A percentile compares a stretch with the other conserved stretches of the same genome.
Evolutionary conservation across 1,140 invertebrate genomes (phyloP).

Genomic region (Steinernema khuongi): DNA sequence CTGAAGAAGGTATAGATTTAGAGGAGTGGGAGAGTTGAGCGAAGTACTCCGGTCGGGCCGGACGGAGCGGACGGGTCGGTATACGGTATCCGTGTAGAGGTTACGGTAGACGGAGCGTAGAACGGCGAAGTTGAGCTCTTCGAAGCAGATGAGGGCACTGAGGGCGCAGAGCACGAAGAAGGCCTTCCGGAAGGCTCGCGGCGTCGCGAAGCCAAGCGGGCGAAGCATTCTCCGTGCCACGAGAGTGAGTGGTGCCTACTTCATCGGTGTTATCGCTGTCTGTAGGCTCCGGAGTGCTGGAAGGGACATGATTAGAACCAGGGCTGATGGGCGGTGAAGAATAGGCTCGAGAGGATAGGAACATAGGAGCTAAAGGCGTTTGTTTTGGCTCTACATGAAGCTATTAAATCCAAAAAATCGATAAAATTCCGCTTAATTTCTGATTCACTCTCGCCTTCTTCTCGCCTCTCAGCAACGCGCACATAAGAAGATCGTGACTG

Average conservation of each 20-base stretch:
- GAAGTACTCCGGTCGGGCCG: background rate
- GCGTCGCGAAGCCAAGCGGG: background rate
- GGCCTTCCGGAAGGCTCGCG: background rate
- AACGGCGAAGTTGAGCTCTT: constrained; percentile 22
- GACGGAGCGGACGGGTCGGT: constrained; percentile 19
- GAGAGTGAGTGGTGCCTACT: too few relatives aligned
- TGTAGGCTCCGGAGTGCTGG: background rate
- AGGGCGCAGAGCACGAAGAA: background rate
- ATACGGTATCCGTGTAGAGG: constrained; percentile 18
- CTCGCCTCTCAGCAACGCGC: too few relatives aligned
- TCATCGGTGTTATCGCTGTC: too few relatives aligned
- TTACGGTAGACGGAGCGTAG: constrained; percentile 22
- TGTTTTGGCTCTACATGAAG: too few relatives aligned
- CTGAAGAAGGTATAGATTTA: background rate
- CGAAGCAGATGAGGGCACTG: constrained; percentile 2
- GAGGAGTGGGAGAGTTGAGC: constrained; percentile 2
- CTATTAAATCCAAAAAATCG: too few relatives aligned
- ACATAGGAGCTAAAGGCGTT: too few relatives aligned
- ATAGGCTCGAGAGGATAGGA: too few relatives aligned
- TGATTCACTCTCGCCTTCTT: too few relatives aligned
- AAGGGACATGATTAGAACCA: background rate
- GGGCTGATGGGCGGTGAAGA: background rate
- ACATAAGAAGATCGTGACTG: too few relatives aligned
- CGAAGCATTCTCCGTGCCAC: background rate
- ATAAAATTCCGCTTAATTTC: too few relatives aligned